Evolutionary conservation across 1,140 invertebrate species (phyloP).

Genomic region (Leptinotarsa texana): DNA sequence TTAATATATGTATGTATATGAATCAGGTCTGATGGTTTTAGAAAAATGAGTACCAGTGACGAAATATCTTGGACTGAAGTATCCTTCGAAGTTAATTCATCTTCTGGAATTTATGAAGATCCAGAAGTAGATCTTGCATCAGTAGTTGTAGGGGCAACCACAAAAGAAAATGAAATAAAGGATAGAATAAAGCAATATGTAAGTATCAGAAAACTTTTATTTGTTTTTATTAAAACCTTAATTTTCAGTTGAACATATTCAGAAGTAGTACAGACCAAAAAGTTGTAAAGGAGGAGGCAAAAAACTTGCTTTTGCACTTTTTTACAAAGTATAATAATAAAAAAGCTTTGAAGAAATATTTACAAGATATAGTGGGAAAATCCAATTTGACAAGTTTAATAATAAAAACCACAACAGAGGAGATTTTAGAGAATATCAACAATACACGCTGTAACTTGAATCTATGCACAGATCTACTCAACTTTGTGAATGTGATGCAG

Average conservation of each 20-base stretch:
- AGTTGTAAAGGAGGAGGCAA: constrained; percentile 21
- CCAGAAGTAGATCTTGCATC: constrained; percentile 22
- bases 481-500: constrained; percentile 37
- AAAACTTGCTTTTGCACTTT: constrained; percentile 31
- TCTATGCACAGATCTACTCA: constrained; percentile 33
- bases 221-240: constrained; percentile 5
- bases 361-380: constrained; percentile 35
- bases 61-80: constrained; percentile 6
- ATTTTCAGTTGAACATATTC: constrained; percentile 35
- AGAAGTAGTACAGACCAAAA: constrained; percentile 28
- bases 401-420: constrained; percentile 28
- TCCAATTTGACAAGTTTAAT: constrained; percentile 29
- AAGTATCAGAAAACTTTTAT: constrained; percentile 8
- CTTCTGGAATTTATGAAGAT: constrained; percentile 17
- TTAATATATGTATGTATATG: background rate
- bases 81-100: background rate
- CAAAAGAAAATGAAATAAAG: constrained; percentile 34
- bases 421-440: constrained; percentile 54
- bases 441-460: constrained; percentile 38
- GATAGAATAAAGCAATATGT: constrained; percentile 38
- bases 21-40: background rate
- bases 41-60: background rate
- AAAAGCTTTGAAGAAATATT: constrained; percentile 39
- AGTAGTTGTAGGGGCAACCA: constrained; percentile 22
- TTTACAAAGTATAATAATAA: constrained; percentile 36